These are phyloP conservation scores for Pyrrhia umbra DNA, from an alignment of 2,888 invertebrate genomes.

Conservation along the genomic window DNA sequence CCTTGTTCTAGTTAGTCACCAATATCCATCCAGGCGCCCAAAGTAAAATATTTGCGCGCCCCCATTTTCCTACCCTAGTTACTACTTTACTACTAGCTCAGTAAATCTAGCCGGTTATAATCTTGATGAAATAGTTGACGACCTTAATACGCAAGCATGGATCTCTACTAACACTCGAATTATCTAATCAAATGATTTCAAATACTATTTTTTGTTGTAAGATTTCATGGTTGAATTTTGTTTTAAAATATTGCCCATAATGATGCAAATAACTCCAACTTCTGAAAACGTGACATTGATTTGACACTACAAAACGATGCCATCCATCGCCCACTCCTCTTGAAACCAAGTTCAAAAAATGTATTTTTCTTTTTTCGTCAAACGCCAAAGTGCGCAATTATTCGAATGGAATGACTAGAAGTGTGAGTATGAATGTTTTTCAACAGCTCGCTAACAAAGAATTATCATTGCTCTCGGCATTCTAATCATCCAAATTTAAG, in stretches of 20 bases:
- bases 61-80: no score
- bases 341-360: neutral
- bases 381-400: slow-evolving; percentile 32
- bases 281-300: slow-evolving; percentile 22
- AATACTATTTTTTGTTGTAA: no score
- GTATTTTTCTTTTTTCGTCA: slow-evolving; percentile 2
- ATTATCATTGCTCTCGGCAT: slow-evolving; percentile 44
- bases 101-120: no score
- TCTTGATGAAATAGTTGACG: no score
- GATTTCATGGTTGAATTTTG: no score
- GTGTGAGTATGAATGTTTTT: slow-evolving; percentile 45
- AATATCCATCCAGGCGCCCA: no score
- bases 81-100: no score
- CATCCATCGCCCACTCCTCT: slow-evolving; percentile 14
- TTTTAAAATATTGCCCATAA: slow-evolving; percentile 1
- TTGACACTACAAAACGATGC: slow-evolving; percentile 9
- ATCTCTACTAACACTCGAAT: no score
- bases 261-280: slow-evolving; percentile 13
- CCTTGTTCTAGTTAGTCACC: no score
- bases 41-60: no score
- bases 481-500: slow-evolving; percentile 55
- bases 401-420: slow-evolving; percentile 39
- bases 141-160: no score
- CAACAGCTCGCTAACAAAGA: slow-evolving; percentile 51
- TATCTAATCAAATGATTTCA: no score